phyloP scores from a whole-genome alignment of 2,888 invertebrate species.

The Aphelenchoides bicaudatus region DNA sequence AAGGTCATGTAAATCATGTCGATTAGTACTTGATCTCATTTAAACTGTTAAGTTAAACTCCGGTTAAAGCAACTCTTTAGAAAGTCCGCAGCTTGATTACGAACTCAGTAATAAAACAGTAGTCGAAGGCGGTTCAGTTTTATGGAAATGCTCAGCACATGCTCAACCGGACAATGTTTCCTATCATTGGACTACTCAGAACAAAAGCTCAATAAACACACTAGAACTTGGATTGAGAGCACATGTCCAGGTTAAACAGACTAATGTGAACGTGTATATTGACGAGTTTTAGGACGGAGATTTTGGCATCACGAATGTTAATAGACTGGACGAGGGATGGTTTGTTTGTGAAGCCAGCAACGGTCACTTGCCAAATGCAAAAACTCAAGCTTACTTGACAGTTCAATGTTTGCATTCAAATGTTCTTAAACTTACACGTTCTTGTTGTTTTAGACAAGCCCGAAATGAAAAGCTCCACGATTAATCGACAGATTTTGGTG shows the following conservation, averaged over 20 bases:
- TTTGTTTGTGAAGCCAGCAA: constrained; percentile 49
- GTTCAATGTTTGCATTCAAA: constrained; percentile 50
- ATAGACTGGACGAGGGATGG: constrained; percentile 49
- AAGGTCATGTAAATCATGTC: not conserved
- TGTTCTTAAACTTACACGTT: not conserved
- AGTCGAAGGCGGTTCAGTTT: constrained; percentile 48
- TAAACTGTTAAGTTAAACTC: not conserved
- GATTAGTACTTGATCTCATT: not conserved
- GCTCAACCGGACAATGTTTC: constrained; percentile 43
- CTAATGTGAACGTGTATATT: constrained; percentile 23
- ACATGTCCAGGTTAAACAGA: constrained; percentile 42
- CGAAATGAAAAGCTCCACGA: constrained; percentile 31
- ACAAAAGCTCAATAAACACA: constrained; percentile 42
- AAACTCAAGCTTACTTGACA: constrained; percentile 45
- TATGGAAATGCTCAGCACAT: constrained; percentile 55
- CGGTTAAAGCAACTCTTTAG: constrained; percentile 30
- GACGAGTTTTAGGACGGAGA: constrained; percentile 47
- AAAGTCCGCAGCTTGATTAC: constrained; percentile 37
- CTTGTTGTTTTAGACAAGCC: constrained; percentile 38
- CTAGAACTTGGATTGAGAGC: constrained; percentile 48
- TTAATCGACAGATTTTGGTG: constrained; percentile 41
- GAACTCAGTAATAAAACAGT: constrained; percentile 50
- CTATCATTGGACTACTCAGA: constrained; percentile 51
- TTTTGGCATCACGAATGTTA: constrained; percentile 47
- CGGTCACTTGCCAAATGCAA: constrained; percentile 37